A percentile compares a stretch with the other conserved stretches of the same genome.
These are phyloP conservation scores for Potamilus streckersoni DNA, from an alignment of 1,140 invertebrate species.

Conservation along the genomic window DNA sequence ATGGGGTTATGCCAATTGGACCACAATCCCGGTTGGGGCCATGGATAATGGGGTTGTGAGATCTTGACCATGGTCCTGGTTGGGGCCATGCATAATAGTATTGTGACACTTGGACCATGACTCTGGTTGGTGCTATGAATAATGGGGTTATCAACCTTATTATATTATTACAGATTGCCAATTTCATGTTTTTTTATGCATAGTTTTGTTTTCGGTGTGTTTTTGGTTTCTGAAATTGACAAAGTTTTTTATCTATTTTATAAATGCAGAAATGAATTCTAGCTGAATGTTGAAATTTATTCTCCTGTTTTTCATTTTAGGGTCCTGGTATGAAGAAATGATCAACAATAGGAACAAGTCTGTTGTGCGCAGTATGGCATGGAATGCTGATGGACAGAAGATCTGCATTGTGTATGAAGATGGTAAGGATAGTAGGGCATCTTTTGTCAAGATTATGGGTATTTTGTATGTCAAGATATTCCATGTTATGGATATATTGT, in stretches of 20 bases:
- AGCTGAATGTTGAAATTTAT: background rate
- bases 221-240: background rate
- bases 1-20: too few species aligned
- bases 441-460: too few species aligned
- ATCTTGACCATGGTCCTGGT: too few species aligned
- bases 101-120: background rate
- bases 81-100: too few species aligned
- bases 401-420: constrained; percentile 99
- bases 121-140: background rate
- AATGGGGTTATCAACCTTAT: background rate
- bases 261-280: too few species aligned
- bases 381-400: constrained; percentile 95
- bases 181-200: background rate
- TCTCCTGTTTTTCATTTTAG: constrained; percentile 68
- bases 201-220: background rate
- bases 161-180: background rate
- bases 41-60: too few species aligned
- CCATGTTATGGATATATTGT: too few species aligned
- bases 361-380: constrained; percentile 93
- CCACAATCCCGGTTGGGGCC: too few species aligned
- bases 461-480: too few species aligned
- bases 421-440: constrained; percentile 71
- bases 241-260: too few species aligned
- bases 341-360: constrained; percentile 99
- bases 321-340: constrained; percentile 99